Evolutionary conservation across 2,888 invertebrate genomes (phyloP), one percentile per base, ranked within the genome.

Genomic region (Pammene aurita): DNA sequence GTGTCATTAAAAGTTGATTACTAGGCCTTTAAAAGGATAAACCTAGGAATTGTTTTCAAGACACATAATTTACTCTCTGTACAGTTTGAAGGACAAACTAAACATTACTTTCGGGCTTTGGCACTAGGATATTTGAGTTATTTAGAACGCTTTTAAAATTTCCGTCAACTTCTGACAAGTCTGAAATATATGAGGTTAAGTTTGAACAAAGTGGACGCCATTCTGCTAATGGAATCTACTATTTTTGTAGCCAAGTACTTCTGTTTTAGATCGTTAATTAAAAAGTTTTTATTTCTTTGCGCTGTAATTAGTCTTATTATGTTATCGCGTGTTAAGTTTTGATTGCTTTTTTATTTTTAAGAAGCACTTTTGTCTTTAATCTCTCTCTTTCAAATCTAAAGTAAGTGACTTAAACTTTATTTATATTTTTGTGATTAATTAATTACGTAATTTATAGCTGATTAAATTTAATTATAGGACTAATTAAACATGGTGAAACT

Each of bases 211-310:
- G 50, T 38, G 50, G 50, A 41, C 38, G n/a, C 13, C 38, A 9
- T 52, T 62, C 38, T 52, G 16, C 50, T 62, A 50, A 62, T 41
- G 41, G 38, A 62, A 50, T 62, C n/a, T 41, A 18, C 50, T 62
- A 35, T 50, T 38, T 41, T 50, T 50, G 50, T 18, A 50, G 13
- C 48, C 7, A n/a, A 50, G 2, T n/a, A n/a, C 9, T 52, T 50
- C 14, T 41, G 13, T 18, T 41, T 50, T 13, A 44, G 13, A 52
- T 41, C 13, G 18, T 38, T 50, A 50, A 50, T 61, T 52, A 14
- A 9, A 41, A 18, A 52, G 41, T 50, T 62, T 52, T 50, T 52
- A 46, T 35, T 48, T 35, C 34, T 46, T 26, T 38, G 38, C 14
- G 14, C n/a, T 48, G 11, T 35, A 44, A 46, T 42, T 9, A 34